phyloP scores from a whole-genome alignment of 2,797 vertebrate genomes.

The Xenopus petersii region DNA sequence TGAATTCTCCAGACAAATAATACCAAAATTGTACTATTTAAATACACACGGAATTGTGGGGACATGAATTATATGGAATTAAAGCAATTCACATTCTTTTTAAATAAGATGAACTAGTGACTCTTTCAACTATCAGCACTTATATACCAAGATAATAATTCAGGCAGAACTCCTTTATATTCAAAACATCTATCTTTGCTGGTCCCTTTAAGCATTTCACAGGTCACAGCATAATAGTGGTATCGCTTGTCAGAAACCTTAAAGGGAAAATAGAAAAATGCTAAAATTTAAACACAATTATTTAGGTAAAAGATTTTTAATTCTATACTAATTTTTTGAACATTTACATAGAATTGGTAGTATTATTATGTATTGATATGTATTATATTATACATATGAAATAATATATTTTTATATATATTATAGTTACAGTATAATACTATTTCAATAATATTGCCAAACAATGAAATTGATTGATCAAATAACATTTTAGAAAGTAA shows the following conservation, averaged over 20 bases:
- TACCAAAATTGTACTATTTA: neutral
- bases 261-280: neutral
- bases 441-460: too few species aligned
- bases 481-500: too few species aligned
- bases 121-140: slow-evolving; percentile 31
- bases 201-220: slow-evolving; percentile 3
- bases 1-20: neutral
- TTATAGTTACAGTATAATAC: too few species aligned
- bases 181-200: slow-evolving; percentile 29
- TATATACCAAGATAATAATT: slow-evolving; percentile 28
- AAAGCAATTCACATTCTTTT: slow-evolving; percentile 14
- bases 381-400: too few species aligned
- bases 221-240: slow-evolving; percentile 19
- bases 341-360: too few species aligned
- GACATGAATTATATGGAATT: slow-evolving; percentile 16
- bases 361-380: too few species aligned
- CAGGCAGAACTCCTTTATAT: slow-evolving; percentile 24
- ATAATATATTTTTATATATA: too few species aligned
- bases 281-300: slow-evolving; percentile 10
- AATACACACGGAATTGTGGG: neutral
- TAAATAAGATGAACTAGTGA: slow-evolving; percentile 14
- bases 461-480: too few species aligned
- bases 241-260: slow-evolving; percentile 3
- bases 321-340: too few species aligned
- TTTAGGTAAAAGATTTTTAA: too few species aligned